phyloP scores from a whole-genome alignment of 1,140 invertebrate species.

The Helicoverpa zea region DNA sequence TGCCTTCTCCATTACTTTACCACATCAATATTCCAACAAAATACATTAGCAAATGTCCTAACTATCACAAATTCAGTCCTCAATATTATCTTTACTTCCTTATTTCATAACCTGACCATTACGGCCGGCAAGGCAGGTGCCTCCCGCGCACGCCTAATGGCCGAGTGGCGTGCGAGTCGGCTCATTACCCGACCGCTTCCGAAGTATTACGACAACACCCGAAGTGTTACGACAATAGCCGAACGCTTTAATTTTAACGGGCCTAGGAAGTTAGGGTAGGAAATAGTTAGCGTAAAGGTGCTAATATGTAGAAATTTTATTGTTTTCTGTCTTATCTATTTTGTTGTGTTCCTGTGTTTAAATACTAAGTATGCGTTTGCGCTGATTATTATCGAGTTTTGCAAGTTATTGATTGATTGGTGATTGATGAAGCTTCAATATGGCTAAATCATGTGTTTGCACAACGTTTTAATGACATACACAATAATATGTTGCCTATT shows the following conservation, averaged over 20 bases:
- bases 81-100: slow-evolving; percentile 39
- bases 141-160: slow-evolving; percentile 56
- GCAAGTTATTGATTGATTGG: no score
- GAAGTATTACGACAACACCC: slow-evolving; percentile 34
- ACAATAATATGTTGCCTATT: no score
- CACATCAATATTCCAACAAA: no score
- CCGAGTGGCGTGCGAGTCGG: slow-evolving; percentile 60
- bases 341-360: neutral
- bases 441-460: no score
- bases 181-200: slow-evolving; percentile 57
- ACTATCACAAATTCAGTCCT: neutral
- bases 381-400: no score
- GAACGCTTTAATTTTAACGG: slow-evolving; percentile 41
- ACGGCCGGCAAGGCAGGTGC: slow-evolving; percentile 56
- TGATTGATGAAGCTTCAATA: no score
- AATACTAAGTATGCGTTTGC: neutral
- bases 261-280: slow-evolving; percentile 29
- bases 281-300: neutral
- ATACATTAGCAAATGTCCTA: no score
- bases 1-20: neutral
- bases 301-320: neutral
- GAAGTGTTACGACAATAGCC: slow-evolving; percentile 45
- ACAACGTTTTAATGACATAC: no score
- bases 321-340: neutral
- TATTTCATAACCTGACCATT: slow-evolving; percentile 54